phyloP scores from a whole-genome alignment of 2,888 invertebrate genomes.

The Atrina japonica region DNA sequence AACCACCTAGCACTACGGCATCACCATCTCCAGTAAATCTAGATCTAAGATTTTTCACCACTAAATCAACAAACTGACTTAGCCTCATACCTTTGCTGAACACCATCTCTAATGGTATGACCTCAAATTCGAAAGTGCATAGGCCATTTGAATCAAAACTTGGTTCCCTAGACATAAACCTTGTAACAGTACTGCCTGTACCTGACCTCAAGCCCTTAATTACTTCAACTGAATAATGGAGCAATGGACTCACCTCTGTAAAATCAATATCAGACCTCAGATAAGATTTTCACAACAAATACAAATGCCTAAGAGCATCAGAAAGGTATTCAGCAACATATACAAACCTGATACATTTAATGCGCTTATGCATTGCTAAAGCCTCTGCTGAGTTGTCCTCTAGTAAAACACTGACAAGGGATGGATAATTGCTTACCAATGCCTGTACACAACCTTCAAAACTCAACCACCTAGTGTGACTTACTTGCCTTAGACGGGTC shows the following conservation, averaged over 20 bases:
- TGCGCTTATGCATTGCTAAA: constrained; percentile 33
- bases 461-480: constrained; percentile 36
- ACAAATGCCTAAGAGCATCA: constrained; percentile 46
- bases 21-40: constrained; percentile 1
- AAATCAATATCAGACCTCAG: constrained; percentile 34
- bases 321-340: constrained; percentile 46
- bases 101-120: constrained; percentile 50
- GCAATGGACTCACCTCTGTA: constrained; percentile 45
- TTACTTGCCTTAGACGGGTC: constrained; percentile 26
- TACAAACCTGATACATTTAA: constrained; percentile 44
- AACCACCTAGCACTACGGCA: background rate
- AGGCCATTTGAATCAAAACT: constrained; percentile 38
- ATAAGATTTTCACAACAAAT: constrained; percentile 46
- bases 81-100: constrained; percentile 46
- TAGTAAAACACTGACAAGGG: constrained; percentile 24
- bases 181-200: background rate
- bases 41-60: background rate
- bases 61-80: constrained; percentile 22
- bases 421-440: constrained; percentile 24
- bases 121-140: constrained; percentile 48
- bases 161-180: constrained; percentile 36
- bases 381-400: constrained; percentile 36
- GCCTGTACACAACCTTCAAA: constrained; percentile 37
- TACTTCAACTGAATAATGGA: constrained; percentile 33
- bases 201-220: background rate